Conservation (phyloP, 2,113 vertebrate genomes). For the Anthoscopus minutus region DNA sequence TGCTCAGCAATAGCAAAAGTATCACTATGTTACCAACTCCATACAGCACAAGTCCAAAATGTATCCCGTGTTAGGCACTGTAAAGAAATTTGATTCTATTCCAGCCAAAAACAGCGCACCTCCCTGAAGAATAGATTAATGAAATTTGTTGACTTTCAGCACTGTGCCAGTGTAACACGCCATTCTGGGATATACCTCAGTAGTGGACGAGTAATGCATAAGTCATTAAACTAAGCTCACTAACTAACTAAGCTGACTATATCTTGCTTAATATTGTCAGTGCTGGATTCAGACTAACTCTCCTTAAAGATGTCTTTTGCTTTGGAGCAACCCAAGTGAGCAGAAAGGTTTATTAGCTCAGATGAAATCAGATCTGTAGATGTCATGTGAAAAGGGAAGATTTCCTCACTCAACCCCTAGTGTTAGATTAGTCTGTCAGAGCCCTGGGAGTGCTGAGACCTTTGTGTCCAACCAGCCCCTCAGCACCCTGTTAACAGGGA, state of each 20-base stretch:
- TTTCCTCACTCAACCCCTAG: background rate
- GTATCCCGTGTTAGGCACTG: background rate
- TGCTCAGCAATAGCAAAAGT: background rate
- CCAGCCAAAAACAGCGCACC: background rate
- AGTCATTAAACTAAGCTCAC: background rate
- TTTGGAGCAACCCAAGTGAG: background rate
- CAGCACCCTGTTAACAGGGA: background rate
- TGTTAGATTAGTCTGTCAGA: background rate
- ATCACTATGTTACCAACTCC: background rate
- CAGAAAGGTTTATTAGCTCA: background rate
- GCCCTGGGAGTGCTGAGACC: background rate
- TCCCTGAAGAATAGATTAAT: background rate
- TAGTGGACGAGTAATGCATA: background rate
- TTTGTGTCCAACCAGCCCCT: background rate
- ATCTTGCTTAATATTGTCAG: background rate
- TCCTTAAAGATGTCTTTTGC: background rate
- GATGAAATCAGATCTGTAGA: background rate
- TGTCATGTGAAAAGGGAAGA: background rate
- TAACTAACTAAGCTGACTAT: too few relatives aligned
- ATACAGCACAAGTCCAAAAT: background rate
- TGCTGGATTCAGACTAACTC: background rate
- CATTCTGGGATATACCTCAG: background rate
- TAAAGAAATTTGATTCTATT: background rate
- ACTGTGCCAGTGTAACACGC: background rate
- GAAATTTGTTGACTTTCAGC: background rate